phyloP scores from a whole-genome alignment of 2,113 vertebrate species.

The Heterocephalus glaber region DNA sequence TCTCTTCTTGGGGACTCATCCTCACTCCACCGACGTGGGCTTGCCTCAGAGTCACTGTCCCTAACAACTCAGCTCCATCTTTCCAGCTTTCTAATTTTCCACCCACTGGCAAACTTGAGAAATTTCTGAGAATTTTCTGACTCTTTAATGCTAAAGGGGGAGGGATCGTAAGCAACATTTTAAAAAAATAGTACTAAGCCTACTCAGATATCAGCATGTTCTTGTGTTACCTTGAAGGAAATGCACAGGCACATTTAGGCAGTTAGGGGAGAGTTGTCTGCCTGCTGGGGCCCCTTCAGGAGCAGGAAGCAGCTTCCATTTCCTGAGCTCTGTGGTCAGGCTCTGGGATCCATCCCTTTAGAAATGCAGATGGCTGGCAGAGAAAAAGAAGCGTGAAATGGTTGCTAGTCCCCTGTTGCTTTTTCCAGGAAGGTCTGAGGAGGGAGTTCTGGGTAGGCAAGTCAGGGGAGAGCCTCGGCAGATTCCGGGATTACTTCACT shows the following conservation, averaged over 20 bases:
- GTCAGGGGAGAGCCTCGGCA: background rate
- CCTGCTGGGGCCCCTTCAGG: background rate
- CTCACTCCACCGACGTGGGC: background rate
- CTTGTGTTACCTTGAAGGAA: background rate
- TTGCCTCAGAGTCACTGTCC: background rate
- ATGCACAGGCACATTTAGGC: accelerated
- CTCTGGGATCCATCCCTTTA: constrained; percentile 6
- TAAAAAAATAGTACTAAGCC: background rate
- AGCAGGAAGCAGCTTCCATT: background rate
- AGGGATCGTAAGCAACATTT: background rate
- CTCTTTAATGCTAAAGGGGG: background rate
- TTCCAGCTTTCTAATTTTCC: constrained; percentile 74
- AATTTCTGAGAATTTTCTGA: background rate
- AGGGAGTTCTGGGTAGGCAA: background rate
- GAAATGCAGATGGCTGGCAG: background rate
- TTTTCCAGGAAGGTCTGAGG: constrained; percentile 69
- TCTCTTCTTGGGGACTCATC: background rate
- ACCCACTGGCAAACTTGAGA: constrained; percentile 78
- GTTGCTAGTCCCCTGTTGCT: background rate
- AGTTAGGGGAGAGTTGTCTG: no score
- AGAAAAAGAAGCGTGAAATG: background rate
- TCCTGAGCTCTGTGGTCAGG: background rate
- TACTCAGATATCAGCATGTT: background rate
- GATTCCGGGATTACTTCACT: constrained; percentile 30
- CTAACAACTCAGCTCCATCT: constrained; percentile 4